A percentile compares a stretch with the other conserved stretches of the same genome.
phyloP scores from a whole-genome alignment of 2,888 invertebrate genomes.

The Drosophila flavopinicola region DNA sequence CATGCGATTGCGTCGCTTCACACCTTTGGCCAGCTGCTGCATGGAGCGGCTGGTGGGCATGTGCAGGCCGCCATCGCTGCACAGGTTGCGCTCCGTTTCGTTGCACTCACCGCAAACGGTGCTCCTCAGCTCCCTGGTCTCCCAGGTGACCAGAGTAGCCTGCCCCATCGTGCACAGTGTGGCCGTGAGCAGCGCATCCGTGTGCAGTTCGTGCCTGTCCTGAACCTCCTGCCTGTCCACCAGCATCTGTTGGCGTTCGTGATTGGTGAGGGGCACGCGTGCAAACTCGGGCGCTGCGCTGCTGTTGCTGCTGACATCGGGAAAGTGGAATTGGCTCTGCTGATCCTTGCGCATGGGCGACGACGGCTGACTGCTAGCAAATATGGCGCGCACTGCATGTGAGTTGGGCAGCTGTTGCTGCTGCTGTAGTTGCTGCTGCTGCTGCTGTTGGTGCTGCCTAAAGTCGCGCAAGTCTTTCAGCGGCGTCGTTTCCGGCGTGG shows the following conservation, averaged over 20 bases:
- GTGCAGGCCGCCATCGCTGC: slow-evolving; percentile 87
- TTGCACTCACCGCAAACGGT: slow-evolving; percentile 81
- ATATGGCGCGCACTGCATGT: slow-evolving; percentile 88
- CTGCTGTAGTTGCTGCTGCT: slow-evolving; percentile 43
- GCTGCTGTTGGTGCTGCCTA: slow-evolving; percentile 43
- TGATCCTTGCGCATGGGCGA: slow-evolving; percentile 88
- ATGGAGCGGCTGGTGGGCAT: slow-evolving; percentile 87
- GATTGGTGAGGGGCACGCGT: slow-evolving; percentile 57
- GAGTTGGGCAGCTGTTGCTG: slow-evolving; percentile 85
- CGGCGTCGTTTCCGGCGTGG: slow-evolving; percentile 95
- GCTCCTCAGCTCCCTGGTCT: slow-evolving; percentile 30
- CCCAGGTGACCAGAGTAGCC: slow-evolving; percentile 15
- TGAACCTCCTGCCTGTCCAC: slow-evolving; percentile 71
- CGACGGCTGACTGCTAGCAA: slow-evolving; percentile 87
- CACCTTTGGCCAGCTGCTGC: slow-evolving; percentile 85
- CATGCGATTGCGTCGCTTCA: slow-evolving; percentile 86
- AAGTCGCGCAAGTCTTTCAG: slow-evolving; percentile 86
- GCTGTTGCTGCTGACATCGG: slow-evolving; percentile 61
- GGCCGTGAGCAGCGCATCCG: slow-evolving; percentile 41
- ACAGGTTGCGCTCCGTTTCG: slow-evolving; percentile 86
- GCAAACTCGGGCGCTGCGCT: slow-evolving; percentile 27
- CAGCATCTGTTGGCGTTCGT: slow-evolving; percentile 73
- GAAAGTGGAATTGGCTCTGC: slow-evolving; percentile 85
- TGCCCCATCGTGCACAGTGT: slow-evolving; percentile 21
- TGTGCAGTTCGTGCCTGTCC: slow-evolving; percentile 65